phyloP scores from a whole-genome alignment of 2,888 invertebrate species.

The Megamerina dolium region DNA sequence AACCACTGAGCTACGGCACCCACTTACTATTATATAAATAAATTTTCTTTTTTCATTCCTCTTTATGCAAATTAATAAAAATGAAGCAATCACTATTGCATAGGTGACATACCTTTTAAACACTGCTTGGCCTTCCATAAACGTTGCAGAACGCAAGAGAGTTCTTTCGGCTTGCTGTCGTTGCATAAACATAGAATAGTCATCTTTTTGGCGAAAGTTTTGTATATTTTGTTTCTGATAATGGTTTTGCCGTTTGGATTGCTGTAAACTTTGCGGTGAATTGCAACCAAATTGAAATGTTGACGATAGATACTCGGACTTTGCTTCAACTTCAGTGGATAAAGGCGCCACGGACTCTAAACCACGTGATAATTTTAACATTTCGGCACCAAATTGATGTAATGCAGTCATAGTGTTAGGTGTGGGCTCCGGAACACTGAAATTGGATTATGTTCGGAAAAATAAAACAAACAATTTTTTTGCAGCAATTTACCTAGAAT shows the following conservation, averaged over 20 bases:
- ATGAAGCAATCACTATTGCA: too few relatives aligned
- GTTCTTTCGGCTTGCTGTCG: background rate
- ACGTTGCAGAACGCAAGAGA: too few relatives aligned
- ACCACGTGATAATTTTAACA: slow-evolving; percentile 76
- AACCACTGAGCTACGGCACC: too few relatives aligned
- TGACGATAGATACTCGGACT: slow-evolving; percentile 40
- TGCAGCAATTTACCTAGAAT: slow-evolving; percentile 52
- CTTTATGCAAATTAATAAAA: too few relatives aligned
- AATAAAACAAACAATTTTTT: background rate
- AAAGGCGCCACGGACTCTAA: slow-evolving; percentile 62
- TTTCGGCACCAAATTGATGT: slow-evolving; percentile 80
- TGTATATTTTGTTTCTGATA: slow-evolving; percentile 13
- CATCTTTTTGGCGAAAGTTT: too few relatives aligned
- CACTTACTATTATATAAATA: too few relatives aligned
- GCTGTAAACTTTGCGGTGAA: slow-evolving; percentile 28
- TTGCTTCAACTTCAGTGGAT: slow-evolving; percentile 41
- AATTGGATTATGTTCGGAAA: background rate
- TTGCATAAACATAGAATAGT: background rate
- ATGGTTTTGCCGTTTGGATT: slow-evolving; percentile 20
- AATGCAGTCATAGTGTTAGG: slow-evolving; percentile 79
- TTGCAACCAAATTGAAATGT: too few relatives aligned
- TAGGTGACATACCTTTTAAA: too few relatives aligned
- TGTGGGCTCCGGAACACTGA: slow-evolving; percentile 61
- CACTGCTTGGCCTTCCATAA: too few relatives aligned
- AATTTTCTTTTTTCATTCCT: too few relatives aligned